These are phyloP conservation scores for Amblyjoppa proteus DNA, from an alignment of 2,888 invertebrate species.

Conservation along the genomic window DNA sequence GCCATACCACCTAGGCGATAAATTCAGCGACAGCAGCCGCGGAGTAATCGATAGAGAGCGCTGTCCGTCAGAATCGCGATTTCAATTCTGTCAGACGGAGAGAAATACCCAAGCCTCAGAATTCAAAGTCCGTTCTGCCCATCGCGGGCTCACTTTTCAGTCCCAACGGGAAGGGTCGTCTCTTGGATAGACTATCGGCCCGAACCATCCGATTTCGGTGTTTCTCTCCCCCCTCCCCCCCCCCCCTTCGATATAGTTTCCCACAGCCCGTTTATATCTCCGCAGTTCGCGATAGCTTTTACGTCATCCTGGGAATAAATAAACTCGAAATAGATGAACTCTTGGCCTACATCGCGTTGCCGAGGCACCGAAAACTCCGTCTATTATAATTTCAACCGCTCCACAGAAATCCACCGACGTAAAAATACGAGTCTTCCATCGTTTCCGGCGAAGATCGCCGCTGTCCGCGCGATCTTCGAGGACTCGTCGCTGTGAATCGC, in stretches of 20 bases:
- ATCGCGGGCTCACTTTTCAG: background rate
- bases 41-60: slow-evolving; percentile 6
- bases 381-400: background rate
- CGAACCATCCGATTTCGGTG: slow-evolving; percentile 7
- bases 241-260: background rate
- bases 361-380: slow-evolving; percentile 24
- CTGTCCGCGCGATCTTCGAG: background rate
- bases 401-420: background rate
- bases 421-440: background rate
- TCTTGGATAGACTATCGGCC: background rate
- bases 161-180: slow-evolving; percentile 6
- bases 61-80: slow-evolving; percentile 8
- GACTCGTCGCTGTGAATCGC: too few relatives aligned
- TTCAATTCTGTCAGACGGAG: background rate
- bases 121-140: slow-evolving; percentile 14
- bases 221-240: background rate
- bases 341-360: slow-evolving; percentile 81
- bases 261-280: slow-evolving; percentile 73
- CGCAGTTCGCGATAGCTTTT: slow-evolving; percentile 79
- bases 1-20: background rate
- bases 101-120: background rate
- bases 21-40: background rate
- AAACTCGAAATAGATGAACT: slow-evolving; percentile 84
- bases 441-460: background rate
- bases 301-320: slow-evolving; percentile 79